Evolutionary conservation across 2,888 invertebrate genomes (phyloP), one percentile per base, ranked within the genome.

Genomic region (Phragmatobia fuliginosa): DNA sequence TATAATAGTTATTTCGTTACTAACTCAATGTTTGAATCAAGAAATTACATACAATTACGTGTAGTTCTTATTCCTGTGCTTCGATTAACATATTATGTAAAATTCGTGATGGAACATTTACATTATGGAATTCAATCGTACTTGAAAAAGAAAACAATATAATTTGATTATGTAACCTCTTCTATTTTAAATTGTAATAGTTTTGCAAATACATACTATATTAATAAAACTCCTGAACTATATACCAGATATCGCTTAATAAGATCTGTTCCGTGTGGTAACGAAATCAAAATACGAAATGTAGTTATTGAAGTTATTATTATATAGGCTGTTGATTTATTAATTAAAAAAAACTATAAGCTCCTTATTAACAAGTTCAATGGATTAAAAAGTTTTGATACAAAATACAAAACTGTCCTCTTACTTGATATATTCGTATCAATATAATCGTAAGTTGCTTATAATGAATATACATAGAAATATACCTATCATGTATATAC

Each of bases 391-490:
- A 56, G 52, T 28, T 56, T 56, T 56, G 14, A 56, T 10, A 45
- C n/a, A 14, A 38, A 38, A n/a, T 21, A n/a, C n/a, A 28, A 28
- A 56, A 5, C 28, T n/a, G 25, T 28, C 28, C 14, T 56, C 28
- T 28, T 28, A 14, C 28, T 56, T 28, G 16, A 56, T 56, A 1
- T 56, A 76, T 72, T 72, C 71, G 69, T 60, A 71, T 59, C n/a
- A 62, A 77, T 70, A 73, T 77, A 64, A 73, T 79, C 71, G 71
- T 64, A 66, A 52, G n/a, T 21, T 32, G 36, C 21, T 56, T 16
- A 38, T 56, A 33, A 65, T 65, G 33, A 32, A 36, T 36, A 25
- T 31, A 63, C 49, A 63, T 31, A 63, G 36, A 38, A 7, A 62
- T 41, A 36, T 36, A 36, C 25, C 25, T 31, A 63, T 32, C 33